phyloP scores from a whole-genome alignment of 2,113 vertebrate genomes.

The Alethe diademata region DNA sequence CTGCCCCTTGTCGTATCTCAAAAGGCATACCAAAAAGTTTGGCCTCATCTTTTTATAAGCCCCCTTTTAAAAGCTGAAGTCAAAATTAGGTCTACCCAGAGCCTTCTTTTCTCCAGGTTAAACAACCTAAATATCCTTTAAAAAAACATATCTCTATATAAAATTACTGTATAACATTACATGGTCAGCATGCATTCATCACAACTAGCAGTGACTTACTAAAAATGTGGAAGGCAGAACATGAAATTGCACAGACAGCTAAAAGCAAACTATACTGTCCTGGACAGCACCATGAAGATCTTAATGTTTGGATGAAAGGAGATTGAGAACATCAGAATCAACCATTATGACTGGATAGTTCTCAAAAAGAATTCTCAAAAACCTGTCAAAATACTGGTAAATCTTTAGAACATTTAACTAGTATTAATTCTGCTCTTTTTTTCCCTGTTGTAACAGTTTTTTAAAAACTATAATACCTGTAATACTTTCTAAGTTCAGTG shows the following conservation, averaged over 20 bases:
- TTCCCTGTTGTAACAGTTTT: background rate
- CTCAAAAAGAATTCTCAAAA: background rate
- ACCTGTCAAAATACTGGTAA: background rate
- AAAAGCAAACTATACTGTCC: background rate
- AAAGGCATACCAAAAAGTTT: background rate
- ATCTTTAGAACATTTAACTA: background rate
- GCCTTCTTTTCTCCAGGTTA: background rate
- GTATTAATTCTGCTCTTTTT: background rate
- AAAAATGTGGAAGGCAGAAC: background rate
- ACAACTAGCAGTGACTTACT: background rate
- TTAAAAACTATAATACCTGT: background rate
- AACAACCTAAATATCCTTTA: background rate
- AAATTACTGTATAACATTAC: background rate
- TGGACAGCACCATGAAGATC: background rate
- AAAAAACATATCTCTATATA: background rate
- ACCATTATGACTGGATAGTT: background rate
- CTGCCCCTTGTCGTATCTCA: background rate
- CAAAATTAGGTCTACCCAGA: background rate
- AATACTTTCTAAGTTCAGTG: background rate
- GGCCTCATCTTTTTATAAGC: background rate
- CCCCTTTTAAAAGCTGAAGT: background rate
- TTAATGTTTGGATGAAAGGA: background rate
- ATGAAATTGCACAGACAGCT: background rate
- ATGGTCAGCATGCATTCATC: background rate
- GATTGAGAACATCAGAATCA: background rate